These are phyloP conservation scores for Scortum barcoo DNA, from an alignment of 2,113 vertebrate genomes.

Conservation along the genomic window DNA sequence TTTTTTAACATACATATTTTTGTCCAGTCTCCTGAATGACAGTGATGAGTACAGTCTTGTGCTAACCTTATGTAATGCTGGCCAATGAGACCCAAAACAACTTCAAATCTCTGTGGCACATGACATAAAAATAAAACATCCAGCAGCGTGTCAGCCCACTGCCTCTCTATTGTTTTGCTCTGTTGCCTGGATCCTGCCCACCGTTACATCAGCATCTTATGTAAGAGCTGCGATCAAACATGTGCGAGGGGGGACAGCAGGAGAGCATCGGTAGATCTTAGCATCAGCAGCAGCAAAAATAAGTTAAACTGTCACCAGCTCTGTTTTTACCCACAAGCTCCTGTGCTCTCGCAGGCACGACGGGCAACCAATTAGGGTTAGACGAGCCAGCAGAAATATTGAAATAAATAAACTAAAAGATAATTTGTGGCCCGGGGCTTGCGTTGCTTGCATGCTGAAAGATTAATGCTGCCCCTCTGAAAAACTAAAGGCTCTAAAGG, in stretches of 20 bases:
- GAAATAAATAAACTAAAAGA: constrained; percentile 84
- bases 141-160: constrained; percentile 8
- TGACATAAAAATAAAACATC: constrained; percentile 34
- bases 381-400: constrained; percentile 73
- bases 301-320: constrained; percentile 53
- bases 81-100: not conserved
- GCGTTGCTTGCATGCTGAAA: constrained; percentile 72
- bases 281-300: constrained; percentile 44
- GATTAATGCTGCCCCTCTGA: constrained; percentile 80
- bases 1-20: not conserved
- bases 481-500: constrained; percentile 75
- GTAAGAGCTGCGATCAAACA: constrained; percentile 61
- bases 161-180: constrained; percentile 50
- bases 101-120: not conserved
- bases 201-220: constrained; percentile 72
- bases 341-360: constrained; percentile 20
- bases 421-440: constrained; percentile 76
- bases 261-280: constrained; percentile 45
- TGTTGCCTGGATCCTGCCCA: constrained; percentile 50
- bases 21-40: not conserved
- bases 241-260: constrained; percentile 32
- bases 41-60: not conserved
- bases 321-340: constrained; percentile 45
- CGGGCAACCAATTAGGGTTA: constrained; percentile 63
- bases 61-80: constrained; percentile 6